A percentile compares a stretch with the other conserved stretches of the same genome.
These are phyloP conservation scores for Deilephila elpenor DNA, from an alignment of 2,888 invertebrate genomes.

Conservation along the genomic window DNA sequence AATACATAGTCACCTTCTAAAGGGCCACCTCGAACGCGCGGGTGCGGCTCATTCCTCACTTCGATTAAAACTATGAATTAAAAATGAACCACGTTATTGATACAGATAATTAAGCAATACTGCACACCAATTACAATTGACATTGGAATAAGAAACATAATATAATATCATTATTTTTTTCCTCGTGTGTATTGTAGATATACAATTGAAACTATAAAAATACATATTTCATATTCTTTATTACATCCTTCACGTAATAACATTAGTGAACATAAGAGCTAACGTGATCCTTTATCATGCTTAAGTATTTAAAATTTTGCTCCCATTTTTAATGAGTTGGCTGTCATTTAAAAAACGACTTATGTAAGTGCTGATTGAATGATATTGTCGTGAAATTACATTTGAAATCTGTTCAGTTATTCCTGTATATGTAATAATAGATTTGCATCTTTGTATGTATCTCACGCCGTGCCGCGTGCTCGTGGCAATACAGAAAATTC, in stretches of 20 bases:
- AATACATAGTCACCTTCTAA: conserved; percentile 87
- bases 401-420: neutral
- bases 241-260: neutral
- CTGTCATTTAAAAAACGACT: neutral
- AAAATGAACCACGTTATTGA: neutral
- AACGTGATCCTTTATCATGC: neutral
- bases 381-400: neutral
- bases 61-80: conserved; percentile 84
- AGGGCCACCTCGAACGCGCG: conserved; percentile 87
- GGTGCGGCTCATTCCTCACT: conserved; percentile 80
- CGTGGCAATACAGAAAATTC: neutral
- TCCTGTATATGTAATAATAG: neutral
- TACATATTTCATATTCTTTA: neutral
- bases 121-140: neutral
- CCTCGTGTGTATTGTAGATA: neutral
- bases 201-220: neutral
- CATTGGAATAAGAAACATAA: neutral
- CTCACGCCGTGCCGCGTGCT: neutral
- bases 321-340: neutral
- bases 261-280: neutral
- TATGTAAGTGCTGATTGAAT: neutral
- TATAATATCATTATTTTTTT: neutral
- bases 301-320: neutral
- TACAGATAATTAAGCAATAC: neutral
- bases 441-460: neutral